Conservation (phyloP, 2,113 vertebrate genomes). For the Oryzias curvinotus region DNA sequence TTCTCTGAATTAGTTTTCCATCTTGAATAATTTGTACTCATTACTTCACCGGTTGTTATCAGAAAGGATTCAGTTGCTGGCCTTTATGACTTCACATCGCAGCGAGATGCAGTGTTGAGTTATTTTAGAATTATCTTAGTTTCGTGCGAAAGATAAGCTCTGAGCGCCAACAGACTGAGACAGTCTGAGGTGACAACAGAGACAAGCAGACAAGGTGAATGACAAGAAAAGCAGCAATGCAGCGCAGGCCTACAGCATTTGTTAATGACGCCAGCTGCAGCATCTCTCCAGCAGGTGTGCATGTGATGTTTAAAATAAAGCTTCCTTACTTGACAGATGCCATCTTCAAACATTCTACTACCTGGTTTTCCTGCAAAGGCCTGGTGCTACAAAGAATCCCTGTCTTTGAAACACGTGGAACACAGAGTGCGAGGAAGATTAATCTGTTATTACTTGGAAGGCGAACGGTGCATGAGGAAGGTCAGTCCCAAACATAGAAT, state of each 20-base stretch:
- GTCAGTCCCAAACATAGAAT: constrained; percentile 33
- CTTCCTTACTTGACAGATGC: constrained; percentile 31
- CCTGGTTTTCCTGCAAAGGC: not conserved
- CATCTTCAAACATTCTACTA: constrained; percentile 1
- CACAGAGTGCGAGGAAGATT: constrained; percentile 16
- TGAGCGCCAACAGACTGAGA: too few species aligned
- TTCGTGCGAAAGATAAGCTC: too few species aligned
- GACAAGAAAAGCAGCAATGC: constrained; percentile 19
- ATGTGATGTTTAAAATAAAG: not conserved
- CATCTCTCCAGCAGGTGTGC: constrained; percentile 31
- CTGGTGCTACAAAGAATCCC: constrained; percentile 11
- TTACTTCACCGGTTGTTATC: constrained; percentile 41
- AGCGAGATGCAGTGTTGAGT: not conserved
- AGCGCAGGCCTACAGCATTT: constrained; percentile 18
- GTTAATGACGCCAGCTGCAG: constrained; percentile 17
- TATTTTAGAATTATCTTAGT: too few species aligned
- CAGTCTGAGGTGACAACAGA: not conserved
- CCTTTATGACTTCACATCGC: constrained; percentile 21
- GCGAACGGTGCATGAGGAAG: constrained; percentile 32
- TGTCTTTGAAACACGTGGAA: constrained; percentile 24
- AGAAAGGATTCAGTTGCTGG: constrained; percentile 17
- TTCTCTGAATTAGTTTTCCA: constrained; percentile 40
- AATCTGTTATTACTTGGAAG: constrained; percentile 27
- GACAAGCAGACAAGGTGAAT: constrained; percentile 3
- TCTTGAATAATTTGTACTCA: constrained; percentile 45